Percentiles rank a stretch among this genome's conserved stretches.
These are phyloP conservation scores for Prunella himalayana DNA, from an alignment of 2,113 vertebrate species.

Conservation along the genomic window DNA sequence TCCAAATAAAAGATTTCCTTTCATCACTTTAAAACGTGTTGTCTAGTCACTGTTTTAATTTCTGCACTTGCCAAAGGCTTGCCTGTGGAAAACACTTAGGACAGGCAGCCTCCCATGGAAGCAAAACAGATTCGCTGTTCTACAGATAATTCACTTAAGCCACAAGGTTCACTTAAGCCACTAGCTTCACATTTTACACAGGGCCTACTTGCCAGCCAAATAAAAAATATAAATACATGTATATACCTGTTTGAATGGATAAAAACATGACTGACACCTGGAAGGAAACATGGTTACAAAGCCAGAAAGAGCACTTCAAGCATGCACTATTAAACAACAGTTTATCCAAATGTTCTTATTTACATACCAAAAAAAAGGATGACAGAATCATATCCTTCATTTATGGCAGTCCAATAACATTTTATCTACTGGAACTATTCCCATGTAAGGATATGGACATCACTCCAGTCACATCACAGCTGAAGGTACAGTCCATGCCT, in stretches of 20 bases:
- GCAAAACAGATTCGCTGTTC: not conserved
- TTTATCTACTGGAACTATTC: not conserved
- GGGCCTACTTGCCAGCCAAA: not conserved
- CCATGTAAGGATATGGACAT: not conserved
- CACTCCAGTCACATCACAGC: not conserved
- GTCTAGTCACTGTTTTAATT: not conserved
- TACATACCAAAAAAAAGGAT: not conserved
- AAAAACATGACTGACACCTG: not conserved
- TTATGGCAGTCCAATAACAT: not conserved
- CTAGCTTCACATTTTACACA: not conserved
- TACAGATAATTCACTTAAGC: not conserved
- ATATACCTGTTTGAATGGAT: not conserved
- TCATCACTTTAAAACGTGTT: not conserved
- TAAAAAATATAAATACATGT: not conserved
- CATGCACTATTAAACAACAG: not conserved
- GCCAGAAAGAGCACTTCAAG: not conserved
- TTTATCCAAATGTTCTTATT: not conserved
- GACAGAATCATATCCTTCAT: not conserved
- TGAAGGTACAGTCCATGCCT: not conserved
- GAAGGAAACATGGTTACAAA: not conserved
- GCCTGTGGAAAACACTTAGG: not conserved
- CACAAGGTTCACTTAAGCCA: not conserved
- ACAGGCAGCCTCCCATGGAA: not conserved
- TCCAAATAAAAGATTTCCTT: constrained; percentile 21
- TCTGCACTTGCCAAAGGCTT: not conserved